These are phyloP conservation scores for Lutjanus erythropterus DNA, from an alignment of 2,113 vertebrate genomes.

Conservation along the genomic window DNA sequence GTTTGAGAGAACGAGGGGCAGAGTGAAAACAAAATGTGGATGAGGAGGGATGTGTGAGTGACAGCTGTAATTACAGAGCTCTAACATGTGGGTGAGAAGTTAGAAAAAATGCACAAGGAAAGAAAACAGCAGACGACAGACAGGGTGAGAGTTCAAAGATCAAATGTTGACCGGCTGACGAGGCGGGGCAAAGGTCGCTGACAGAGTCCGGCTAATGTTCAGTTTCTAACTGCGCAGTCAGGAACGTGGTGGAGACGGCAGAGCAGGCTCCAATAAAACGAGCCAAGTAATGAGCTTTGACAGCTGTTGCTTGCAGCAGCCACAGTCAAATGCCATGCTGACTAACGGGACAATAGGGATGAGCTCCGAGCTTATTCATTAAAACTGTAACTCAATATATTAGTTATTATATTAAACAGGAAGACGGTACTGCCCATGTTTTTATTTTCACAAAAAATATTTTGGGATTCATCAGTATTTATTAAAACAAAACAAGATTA, in stretches of 20 bases:
- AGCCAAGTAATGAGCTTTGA: constrained; percentile 66
- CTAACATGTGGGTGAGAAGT: constrained; percentile 50
- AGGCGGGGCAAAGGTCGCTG: constrained; percentile 55
- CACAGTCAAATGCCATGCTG: constrained; percentile 45
- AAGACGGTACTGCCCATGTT: neutral
- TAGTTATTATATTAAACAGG: neutral
- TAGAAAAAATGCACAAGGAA: constrained; percentile 28
- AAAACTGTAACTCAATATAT: constrained; percentile 42
- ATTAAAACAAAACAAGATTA: neutral
- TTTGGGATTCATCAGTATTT: neutral
- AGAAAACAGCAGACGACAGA: constrained; percentile 68
- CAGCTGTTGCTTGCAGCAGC: constrained; percentile 75
- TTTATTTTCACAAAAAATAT: constrained; percentile 6
- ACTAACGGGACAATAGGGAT: constrained; percentile 70
- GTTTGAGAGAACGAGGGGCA: constrained; percentile 36
- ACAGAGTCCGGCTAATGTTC: constrained; percentile 53
- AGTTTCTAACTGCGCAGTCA: constrained; percentile 28
- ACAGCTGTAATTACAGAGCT: constrained; percentile 74
- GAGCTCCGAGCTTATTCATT: constrained; percentile 49
- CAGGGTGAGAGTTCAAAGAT: constrained; percentile 68
- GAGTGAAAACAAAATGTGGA: constrained; percentile 50
- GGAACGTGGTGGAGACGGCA: constrained; percentile 25
- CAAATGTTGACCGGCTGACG: constrained; percentile 65
- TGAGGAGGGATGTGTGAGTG: constrained; percentile 61
- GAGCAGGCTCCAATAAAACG: constrained; percentile 45